Evolutionary conservation across 2,113 vertebrate species (phyloP).

Genomic region (Vulpes vulpes): DNA sequence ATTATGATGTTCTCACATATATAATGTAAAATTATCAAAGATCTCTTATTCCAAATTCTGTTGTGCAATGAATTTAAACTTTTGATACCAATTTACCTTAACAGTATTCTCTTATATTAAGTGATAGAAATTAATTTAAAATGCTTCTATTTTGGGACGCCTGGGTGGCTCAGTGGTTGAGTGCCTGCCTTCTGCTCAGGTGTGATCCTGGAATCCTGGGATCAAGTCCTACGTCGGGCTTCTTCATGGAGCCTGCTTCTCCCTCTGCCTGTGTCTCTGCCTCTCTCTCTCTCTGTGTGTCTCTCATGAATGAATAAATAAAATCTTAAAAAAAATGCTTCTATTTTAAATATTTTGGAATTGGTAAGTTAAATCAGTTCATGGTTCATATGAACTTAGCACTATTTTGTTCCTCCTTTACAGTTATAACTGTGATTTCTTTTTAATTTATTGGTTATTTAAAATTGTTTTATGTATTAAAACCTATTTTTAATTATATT

Average conservation of each 20-base stretch:
- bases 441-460: conserved; percentile 58
- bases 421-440: conserved; percentile 52
- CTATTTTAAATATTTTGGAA: conserved; percentile 63
- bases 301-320: no score
- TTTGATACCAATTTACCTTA: conserved; percentile 18
- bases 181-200: no score
- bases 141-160: background rate
- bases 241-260: no score
- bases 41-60: conserved; percentile 40
- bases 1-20: background rate
- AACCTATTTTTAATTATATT: conserved; percentile 24
- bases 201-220: no score
- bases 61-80: conserved; percentile 36
- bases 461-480: conserved; percentile 38
- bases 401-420: conserved; percentile 50
- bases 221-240: no score
- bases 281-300: no score
- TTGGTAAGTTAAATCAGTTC: conserved; percentile 39
- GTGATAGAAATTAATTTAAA: conserved; percentile 54
- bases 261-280: no score
- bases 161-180: no score
- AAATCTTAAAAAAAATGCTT: background rate
- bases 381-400: background rate
- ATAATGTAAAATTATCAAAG: conserved; percentile 13
- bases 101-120: conserved; percentile 29